A percentile compares a stretch with the other conserved stretches of the same genome.
These are phyloP conservation scores for Cotesia glomerata DNA, from an alignment of 1,140 invertebrate genomes.

Conservation along the genomic window DNA sequence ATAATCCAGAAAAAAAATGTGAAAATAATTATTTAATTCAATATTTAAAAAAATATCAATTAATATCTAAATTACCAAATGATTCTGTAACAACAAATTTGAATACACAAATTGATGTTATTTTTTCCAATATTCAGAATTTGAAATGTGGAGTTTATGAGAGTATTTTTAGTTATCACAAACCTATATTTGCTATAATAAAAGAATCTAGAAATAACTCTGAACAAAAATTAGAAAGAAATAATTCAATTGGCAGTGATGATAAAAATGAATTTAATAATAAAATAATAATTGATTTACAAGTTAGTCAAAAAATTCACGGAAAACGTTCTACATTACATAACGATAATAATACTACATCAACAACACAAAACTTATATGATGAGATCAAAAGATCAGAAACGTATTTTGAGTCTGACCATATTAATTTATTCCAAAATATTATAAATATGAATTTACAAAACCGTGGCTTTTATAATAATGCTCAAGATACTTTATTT, in stretches of 20 bases:
- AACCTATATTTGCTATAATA: constrained; percentile 9
- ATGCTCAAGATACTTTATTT: not conserved
- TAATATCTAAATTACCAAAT: constrained; percentile 5
- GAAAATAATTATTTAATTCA: not conserved
- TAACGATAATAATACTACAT: no score
- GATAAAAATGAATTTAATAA: no score
- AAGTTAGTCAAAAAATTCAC: no score
- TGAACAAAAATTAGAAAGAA: not conserved
- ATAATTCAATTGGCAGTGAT: not conserved
- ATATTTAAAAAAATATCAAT: not conserved
- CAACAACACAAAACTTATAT: no score
- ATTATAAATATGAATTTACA: no score
- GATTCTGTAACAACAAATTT: constrained; percentile 15
- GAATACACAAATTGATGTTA: constrained; percentile 20
- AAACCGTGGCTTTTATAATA: not conserved
- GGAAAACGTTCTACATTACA: no score
- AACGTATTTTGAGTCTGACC: no score
- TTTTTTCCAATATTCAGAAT: constrained; percentile 9
- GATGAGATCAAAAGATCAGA: no score
- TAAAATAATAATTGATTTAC: no score
- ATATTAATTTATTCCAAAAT: no score
- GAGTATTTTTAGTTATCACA: constrained; percentile 18
- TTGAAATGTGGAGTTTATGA: constrained; percentile 11
- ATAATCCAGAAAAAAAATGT: not conserved
- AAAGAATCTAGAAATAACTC: not conserved